Conservation (phyloP, 2,888 invertebrate species). For the Nymphalis urticae region DNA sequence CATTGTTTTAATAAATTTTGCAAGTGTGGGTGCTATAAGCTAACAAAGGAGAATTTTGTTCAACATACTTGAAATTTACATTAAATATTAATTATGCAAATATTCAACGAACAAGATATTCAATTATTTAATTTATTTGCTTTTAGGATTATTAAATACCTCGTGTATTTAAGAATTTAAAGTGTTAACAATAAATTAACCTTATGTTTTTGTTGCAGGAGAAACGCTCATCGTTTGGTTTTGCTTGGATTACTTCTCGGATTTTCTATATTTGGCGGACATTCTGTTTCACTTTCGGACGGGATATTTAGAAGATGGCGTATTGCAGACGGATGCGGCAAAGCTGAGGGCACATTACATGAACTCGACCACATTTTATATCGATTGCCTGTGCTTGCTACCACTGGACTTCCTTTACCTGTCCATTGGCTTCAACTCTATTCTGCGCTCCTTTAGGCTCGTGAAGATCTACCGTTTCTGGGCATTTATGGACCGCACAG, state of each 20-base stretch:
- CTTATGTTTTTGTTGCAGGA: constrained; percentile 69
- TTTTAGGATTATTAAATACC: too few relatives aligned
- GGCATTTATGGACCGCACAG: constrained; percentile 99
- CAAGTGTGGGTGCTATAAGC: not conserved
- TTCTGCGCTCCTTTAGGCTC: constrained; percentile 95
- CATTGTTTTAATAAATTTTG: constrained; percentile 52
- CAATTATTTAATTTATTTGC: too few relatives aligned
- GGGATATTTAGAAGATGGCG: constrained; percentile 98
- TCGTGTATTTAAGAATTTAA: too few relatives aligned
- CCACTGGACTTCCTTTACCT: constrained; percentile 99
- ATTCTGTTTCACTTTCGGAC: constrained; percentile 98
- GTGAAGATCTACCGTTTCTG: constrained; percentile 99
- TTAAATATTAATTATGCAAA: not conserved
- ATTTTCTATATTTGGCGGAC: constrained; percentile 97
- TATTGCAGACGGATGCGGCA: constrained; percentile 96
- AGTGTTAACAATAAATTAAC: not conserved
- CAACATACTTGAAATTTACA: not conserved
- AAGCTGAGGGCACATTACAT: constrained; percentile 98
- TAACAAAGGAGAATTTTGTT: not conserved
- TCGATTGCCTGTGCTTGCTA: constrained; percentile 98
- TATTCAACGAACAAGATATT: too few relatives aligned
- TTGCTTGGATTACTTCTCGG: constrained; percentile 97
- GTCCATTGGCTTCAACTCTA: constrained; percentile 98
- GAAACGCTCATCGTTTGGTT: constrained; percentile 97
- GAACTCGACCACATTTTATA: constrained; percentile 98